Percentiles rank a stretch among this genome's conserved stretches.
These are phyloP conservation scores for Drosophila nr. medialis DNA, from an alignment of 2,888 invertebrate genomes.

Conservation along the genomic window DNA sequence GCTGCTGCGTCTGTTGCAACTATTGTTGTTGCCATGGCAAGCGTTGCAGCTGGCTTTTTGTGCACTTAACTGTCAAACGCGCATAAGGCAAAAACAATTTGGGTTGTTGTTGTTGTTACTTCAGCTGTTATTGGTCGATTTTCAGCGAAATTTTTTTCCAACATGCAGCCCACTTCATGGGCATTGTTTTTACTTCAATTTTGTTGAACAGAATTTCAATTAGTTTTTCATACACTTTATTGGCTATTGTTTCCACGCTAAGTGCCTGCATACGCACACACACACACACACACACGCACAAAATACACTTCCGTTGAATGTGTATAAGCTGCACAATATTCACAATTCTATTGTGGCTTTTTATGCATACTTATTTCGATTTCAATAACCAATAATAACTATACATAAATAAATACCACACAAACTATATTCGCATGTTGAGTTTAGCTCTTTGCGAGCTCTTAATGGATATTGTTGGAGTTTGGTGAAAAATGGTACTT, in stretches of 20 bases:
- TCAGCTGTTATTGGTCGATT: slow-evolving; percentile 38
- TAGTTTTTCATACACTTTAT: slow-evolving; percentile 76
- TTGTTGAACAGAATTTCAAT: slow-evolving; percentile 74
- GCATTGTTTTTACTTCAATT: slow-evolving; percentile 69
- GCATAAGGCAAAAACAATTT: slow-evolving; percentile 18
- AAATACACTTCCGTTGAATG: slow-evolving; percentile 38
- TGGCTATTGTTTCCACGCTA: slow-evolving; percentile 77
- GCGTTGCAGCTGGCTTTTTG: slow-evolving; percentile 38
- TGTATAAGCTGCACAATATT: slow-evolving; percentile 43
- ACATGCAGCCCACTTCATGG: slow-evolving; percentile 55
- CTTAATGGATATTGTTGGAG: not conserved
- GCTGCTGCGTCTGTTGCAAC: slow-evolving; percentile 5
- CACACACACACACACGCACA: slow-evolving; percentile 17
- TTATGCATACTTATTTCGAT: slow-evolving; percentile 40
- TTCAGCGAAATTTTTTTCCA: slow-evolving; percentile 55
- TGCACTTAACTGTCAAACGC: slow-evolving; percentile 38
- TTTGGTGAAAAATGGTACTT: not conserved
- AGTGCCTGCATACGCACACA: slow-evolving; percentile 52
- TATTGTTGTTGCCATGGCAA: slow-evolving; percentile 12
- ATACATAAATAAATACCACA: slow-evolving; percentile 26
- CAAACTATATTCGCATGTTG: slow-evolving; percentile 13
- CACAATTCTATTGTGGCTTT: slow-evolving; percentile 50
- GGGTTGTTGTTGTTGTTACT: slow-evolving; percentile 14
- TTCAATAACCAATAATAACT: slow-evolving; percentile 54
- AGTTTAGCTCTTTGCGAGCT: slow-evolving; percentile 27